Base-by-base conservation (phyloP, 2,113 vertebrate species). In the Nicator chloris region DNA sequence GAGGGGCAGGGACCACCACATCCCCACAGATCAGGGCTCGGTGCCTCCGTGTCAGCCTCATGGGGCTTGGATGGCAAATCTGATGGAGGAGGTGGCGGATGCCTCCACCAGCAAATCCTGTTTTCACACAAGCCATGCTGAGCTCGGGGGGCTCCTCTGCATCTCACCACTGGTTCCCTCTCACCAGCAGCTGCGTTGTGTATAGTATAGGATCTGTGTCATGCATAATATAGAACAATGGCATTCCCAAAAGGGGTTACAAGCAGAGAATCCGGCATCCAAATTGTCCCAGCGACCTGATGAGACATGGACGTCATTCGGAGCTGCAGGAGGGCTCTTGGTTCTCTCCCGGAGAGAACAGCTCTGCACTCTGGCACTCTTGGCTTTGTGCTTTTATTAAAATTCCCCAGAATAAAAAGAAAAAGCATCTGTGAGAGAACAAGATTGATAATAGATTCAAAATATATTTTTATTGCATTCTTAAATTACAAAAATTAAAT, bases 401-500 rank as follows among this genome's bases (percentile, higher is more conserved):
- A 81, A 87, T 83, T 78, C 75, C 72, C 64, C 70, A 40, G 86
- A 94, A 94, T 85, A 68, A 95, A 92, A 93, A 72, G 50, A 31
- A 71, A 90, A 87, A 51, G 70, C 76, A 81, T 90, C 81, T 87
- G 71, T 59, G 80, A 96, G 77, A 27, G 65, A 79, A 80, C 40
- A 85, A 92, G 91, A 96, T 60, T 82, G 94, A 82, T 77, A 94
- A 93, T 40, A 84, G 78, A 86, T 82, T 91, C 28, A 89, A 93
- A 96, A 95, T 2, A 81, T 84, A 92, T 92, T 96, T 94, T 93
- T 75, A 90, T 88, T 92, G 86, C 77, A 51, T 86, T 94, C 88
- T 84, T 66, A 76, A 86, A 96, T 95, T 94, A 88, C 72, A 91
- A 93, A 96, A 96, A 95, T 96, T 93, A 84, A 97, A 95, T 97